These are phyloP conservation scores for Triops longicaudatus DNA, from an alignment of 1,140 invertebrate species.

Conservation along the genomic window DNA sequence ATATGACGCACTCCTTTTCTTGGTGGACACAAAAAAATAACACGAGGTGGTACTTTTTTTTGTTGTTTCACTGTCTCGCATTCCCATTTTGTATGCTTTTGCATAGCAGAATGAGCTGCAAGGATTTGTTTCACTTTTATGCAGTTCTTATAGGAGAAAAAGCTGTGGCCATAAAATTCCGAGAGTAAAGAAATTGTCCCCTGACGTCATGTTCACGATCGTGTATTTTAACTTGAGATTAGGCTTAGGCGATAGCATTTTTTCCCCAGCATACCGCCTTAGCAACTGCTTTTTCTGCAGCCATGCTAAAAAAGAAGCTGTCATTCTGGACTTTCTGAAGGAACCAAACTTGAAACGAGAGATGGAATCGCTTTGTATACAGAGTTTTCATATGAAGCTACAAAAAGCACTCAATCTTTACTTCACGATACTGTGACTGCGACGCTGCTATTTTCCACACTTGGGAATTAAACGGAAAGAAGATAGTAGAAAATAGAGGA, in stretches of 20 bases:
- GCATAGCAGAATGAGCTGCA: background rate
- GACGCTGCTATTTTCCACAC: background rate
- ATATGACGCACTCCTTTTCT: too few species aligned
- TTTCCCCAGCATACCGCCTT: background rate
- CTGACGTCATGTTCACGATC: background rate
- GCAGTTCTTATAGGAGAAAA: background rate
- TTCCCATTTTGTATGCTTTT: too few species aligned
- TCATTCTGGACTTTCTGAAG: background rate
- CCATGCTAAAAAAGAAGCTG: background rate
- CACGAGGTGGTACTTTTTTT: too few species aligned
- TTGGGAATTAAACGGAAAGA: background rate
- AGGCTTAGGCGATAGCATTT: background rate
- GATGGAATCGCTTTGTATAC: background rate
- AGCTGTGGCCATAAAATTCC: background rate
- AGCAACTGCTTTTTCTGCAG: too few species aligned
- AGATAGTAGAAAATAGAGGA: background rate
- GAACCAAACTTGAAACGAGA: conserved; percentile 3
- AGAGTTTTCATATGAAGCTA: background rate
- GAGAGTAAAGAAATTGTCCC: background rate
- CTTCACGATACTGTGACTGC: background rate
- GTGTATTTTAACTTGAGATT: conserved; percentile 8
- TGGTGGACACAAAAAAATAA: too few species aligned
- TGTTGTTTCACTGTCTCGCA: too few species aligned
- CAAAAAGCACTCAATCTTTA: background rate
- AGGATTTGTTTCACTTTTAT: background rate